Evolutionary conservation across 2,113 vertebrate species (phyloP).

Genomic region (Catharus fuscescens): DNA sequence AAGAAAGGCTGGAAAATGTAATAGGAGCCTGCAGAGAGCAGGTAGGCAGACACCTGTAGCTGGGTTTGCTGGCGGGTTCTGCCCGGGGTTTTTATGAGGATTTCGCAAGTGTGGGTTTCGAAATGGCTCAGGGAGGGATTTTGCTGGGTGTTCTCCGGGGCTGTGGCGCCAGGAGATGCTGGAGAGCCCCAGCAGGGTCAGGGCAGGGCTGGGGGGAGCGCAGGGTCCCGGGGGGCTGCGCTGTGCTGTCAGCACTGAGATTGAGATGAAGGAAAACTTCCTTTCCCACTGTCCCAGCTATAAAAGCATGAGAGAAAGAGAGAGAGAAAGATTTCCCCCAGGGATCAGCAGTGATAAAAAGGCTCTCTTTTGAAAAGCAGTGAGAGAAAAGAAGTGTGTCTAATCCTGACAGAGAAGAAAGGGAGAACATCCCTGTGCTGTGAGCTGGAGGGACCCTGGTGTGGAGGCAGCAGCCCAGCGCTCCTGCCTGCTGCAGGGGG

Average conservation of each 20-base stretch:
- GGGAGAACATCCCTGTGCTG: conserved; percentile 14
- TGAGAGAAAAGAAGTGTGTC: conserved; percentile 54
- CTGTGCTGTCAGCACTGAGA: not conserved
- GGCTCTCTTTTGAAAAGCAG: conserved; percentile 37
- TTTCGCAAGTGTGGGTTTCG: conserved; percentile 40
- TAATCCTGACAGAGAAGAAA: conserved; percentile 51
- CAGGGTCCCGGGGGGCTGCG: not conserved
- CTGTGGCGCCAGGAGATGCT: not conserved
- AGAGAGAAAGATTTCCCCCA: conserved; percentile 15
- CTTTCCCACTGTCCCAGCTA: not conserved
- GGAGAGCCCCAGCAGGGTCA: fast-evolving
- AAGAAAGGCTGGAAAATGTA: not conserved
- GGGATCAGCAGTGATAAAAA: conserved; percentile 46
- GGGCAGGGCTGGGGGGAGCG: not conserved
- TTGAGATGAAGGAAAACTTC: conserved; percentile 56
- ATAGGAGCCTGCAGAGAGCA: not conserved
- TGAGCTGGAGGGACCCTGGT: not conserved
- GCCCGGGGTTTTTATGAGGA: not conserved
- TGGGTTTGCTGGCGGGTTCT: not conserved
- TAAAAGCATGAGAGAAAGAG: not conserved
- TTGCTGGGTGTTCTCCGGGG: not conserved
- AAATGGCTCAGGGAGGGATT: not conserved
- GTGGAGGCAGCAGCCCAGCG: fast-evolving
- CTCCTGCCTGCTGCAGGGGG: not conserved
- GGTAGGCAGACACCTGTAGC: conserved; percentile 43